Conservation (phyloP, 1,140 invertebrate species). For the Ceratina australensis region DNA sequence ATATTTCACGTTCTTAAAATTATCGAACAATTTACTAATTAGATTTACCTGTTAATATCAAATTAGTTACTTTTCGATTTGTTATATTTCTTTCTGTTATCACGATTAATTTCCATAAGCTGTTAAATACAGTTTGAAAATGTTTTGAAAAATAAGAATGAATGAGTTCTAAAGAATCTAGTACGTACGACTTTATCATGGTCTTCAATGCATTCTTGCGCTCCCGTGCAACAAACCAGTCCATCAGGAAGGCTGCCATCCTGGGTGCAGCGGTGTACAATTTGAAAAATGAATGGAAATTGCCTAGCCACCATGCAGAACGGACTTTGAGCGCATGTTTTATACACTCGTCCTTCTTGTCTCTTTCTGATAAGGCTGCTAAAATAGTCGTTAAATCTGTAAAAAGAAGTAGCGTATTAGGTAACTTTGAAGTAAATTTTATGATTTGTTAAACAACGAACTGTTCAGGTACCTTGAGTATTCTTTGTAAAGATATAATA, state of each 20-base stretch:
- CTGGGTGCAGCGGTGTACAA: slow-evolving; percentile 92
- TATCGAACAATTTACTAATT: slow-evolving; percentile 3
- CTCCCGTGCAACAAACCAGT: slow-evolving; percentile 97
- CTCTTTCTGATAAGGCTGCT: slow-evolving; percentile 87
- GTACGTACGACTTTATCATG: slow-evolving; percentile 97
- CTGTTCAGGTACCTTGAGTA: slow-evolving; percentile 88
- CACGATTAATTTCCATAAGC: neutral
- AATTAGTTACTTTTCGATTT: slow-evolving; percentile 8
- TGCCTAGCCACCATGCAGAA: slow-evolving; percentile 93
- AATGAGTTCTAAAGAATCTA: slow-evolving; percentile 42
- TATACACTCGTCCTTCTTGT: slow-evolving; percentile 92
- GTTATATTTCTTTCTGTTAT: slow-evolving; percentile 1
- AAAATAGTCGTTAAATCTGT: slow-evolving; percentile 95
- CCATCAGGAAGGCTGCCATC: slow-evolving; percentile 98
- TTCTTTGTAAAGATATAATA: slow-evolving; percentile 99
- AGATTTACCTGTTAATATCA: neutral
- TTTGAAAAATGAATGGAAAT: slow-evolving; percentile 95
- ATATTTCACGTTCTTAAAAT: slow-evolving; percentile 3
- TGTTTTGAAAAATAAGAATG: neutral
- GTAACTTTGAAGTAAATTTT: neutral
- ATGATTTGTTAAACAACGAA: neutral
- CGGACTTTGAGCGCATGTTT: slow-evolving; percentile 92
- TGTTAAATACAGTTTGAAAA: slow-evolving; percentile 1
- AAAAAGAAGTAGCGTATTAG: slow-evolving; percentile 64
- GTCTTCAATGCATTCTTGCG: slow-evolving; percentile 92